Evolutionary conservation across 2,113 vertebrate genomes (phyloP), one percentile per base, ranked within the genome.

Genomic region (Alectura lathami): DNA sequence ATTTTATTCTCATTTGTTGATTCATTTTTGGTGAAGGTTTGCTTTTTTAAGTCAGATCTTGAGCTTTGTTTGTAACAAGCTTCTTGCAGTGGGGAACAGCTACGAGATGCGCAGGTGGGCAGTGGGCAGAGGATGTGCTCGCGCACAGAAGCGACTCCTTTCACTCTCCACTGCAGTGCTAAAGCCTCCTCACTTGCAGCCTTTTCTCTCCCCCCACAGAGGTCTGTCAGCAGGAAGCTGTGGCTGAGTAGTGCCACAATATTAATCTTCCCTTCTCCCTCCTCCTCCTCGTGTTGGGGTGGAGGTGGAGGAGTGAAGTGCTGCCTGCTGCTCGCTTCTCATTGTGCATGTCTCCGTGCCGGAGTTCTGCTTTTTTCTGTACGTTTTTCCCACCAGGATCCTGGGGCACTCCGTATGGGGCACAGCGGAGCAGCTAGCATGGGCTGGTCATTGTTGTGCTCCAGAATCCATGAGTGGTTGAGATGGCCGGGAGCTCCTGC

Each of bases 391-490:
- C 36, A 4, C 17, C 38, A 30, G 45, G 26, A 36, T 54, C 29
- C 56, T 26, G 69, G 24, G 8, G 11, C 15, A 5, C 23, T 48
- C 12, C 4, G 4, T 9, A 3, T 12, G 29, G 40, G 30, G 50
- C 45, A 30, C 32, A 45, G 60, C 30, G 2, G 2, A 36, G 2
- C 14, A 9, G 4, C 7, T 68, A 45, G 12, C 45, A 6, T 2
- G 0, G 32, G 24, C 27, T 15, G 34, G 10, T 9, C 66, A 9
- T 29, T 22, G 0, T 20, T 17, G 10, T 56, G 51, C 47, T 68
- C n/a, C 5, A 1, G 38, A 5, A 5, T 48, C 12, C 1, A 1
- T 4, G 0, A 3, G 20, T 32, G 17, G 9, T 16, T 63, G 68
- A 67, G 48, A 32, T 64, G 74, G 59, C n/a, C 47, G 21, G 9